Percentiles rank a stretch among this genome's conserved stretches.
Conservation (phyloP, 2,888 invertebrate genomes). For the Craniophora ligustri region DNA sequence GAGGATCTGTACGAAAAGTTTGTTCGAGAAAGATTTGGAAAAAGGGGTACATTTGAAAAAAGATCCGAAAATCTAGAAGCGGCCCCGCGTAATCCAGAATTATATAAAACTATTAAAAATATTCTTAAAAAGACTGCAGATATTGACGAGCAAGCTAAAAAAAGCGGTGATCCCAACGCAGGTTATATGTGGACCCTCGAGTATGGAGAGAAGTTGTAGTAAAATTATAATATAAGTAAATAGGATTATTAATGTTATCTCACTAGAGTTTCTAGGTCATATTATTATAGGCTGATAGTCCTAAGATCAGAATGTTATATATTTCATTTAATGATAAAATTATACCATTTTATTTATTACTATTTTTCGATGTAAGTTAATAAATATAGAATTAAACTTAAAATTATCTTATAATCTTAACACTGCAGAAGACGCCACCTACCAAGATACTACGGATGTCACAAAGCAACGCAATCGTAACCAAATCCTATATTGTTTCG, state of each 20-base stretch:
- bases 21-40: slow-evolving; percentile 83
- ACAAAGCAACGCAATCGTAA: too few relatives aligned
- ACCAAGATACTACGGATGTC: too few relatives aligned
- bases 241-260: slow-evolving; percentile 23
- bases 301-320: slow-evolving; percentile 21
- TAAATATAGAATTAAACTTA: background rate
- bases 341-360: background rate
- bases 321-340: too few relatives aligned
- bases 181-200: slow-evolving; percentile 87
- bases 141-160: slow-evolving; percentile 75
- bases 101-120: slow-evolving; percentile 72
- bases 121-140: slow-evolving; percentile 80
- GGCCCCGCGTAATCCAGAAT: slow-evolving; percentile 65
- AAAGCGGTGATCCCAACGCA: slow-evolving; percentile 81
- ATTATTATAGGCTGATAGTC: slow-evolving; percentile 43
- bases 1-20: slow-evolving; percentile 84
- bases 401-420: background rate
- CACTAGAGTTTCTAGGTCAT: slow-evolving; percentile 12
- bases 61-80: slow-evolving; percentile 71
- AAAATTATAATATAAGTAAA: background rate
- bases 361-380: background rate
- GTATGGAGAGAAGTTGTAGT: slow-evolving; percentile 80
- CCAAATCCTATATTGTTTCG: too few relatives aligned
- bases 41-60: slow-evolving; percentile 72
- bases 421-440: background rate